Base-by-base conservation (phyloP, 2,113 vertebrate genomes). In the Dromaius novaehollandiae region DNA sequence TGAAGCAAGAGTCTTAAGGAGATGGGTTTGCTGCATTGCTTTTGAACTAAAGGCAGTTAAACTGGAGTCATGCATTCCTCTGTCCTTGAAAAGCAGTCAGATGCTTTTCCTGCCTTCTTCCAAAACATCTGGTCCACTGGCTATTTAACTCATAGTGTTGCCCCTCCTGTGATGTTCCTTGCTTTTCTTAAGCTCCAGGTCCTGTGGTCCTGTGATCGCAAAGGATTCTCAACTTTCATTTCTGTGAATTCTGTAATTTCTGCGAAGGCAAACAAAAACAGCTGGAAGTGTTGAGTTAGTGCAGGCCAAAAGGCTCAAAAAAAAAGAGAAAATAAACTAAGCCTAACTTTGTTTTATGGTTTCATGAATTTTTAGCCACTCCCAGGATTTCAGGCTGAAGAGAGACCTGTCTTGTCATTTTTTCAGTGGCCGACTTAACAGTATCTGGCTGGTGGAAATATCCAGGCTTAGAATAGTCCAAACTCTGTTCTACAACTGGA, bases 211-310 rank as follows among this genome's bases (percentile, higher is more conserved):
- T 36, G 34, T 58, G 28, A 68, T 5, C 50, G 15, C 13, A 8
- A 66, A 63, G 70, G 16, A 38, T 19, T 20, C 76, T 15, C 68
- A 63, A 2, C 38, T 78, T 69, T 61, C 40, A 44, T 55, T n/a
- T 38, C 38, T 38, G 38, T 38, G 38, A 38, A 38, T 38, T 38
- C 38, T 38, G 26, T 32, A 75, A 53, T 28, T 74, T 22, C 77
- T 0, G 0, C 17, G 34, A 77, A 1, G 0, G 40, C 48, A 89
- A 79, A 56, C 22, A 21, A 73, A 63, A 73, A 38, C 26, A 5
- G 2, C 18, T 2, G 0, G 21, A 4, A 90, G 34, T 17, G 86
- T 13, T 11, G 60, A 66, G 60, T 80, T 40, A 6, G 0, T n/a
- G 28, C 17, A 75, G 20, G 15, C 17, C 50, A 1, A 5, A 85